Evolutionary conservation across 2,888 invertebrate species (phyloP).

Genomic region (Thera obeliscata): DNA sequence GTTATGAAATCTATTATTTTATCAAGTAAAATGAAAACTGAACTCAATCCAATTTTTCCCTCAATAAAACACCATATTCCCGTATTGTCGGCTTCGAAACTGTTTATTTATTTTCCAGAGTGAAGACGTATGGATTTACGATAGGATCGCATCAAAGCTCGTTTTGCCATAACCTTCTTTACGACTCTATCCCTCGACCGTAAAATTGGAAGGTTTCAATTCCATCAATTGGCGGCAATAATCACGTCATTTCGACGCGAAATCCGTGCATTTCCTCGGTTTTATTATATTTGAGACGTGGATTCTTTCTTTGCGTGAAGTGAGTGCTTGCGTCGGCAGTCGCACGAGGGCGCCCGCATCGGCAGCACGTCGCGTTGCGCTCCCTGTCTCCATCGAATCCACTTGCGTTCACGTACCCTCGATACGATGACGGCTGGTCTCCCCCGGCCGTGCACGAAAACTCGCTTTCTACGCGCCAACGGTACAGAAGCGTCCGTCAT

Average conservation of each 20-base stretch:
- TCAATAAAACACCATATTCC: slow-evolving; percentile 10
- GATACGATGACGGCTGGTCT: slow-evolving; percentile 60
- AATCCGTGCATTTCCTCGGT: slow-evolving; percentile 65
- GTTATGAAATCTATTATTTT: no score
- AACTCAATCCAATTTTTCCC: background rate
- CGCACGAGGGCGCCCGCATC: slow-evolving; percentile 71
- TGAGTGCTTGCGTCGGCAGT: slow-evolving; percentile 56
- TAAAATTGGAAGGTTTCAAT: slow-evolving; percentile 42
- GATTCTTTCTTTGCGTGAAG: slow-evolving; percentile 39
- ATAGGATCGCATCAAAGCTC: slow-evolving; percentile 32
- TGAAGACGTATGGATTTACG: slow-evolving; percentile 26
- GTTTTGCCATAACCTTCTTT: slow-evolving; percentile 39
- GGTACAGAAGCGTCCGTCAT: slow-evolving; percentile 60
- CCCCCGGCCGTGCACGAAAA: slow-evolving; percentile 52
- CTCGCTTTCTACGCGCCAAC: slow-evolving; percentile 74
- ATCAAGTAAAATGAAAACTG: no score
- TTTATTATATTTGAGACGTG: slow-evolving; percentile 51
- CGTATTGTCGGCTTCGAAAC: slow-evolving; percentile 5
- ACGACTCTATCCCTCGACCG: slow-evolving; percentile 30
- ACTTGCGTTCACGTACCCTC: slow-evolving; percentile 45
- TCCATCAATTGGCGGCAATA: slow-evolving; percentile 55
- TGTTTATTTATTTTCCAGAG: slow-evolving; percentile 21
- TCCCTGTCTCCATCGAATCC: slow-evolving; percentile 38
- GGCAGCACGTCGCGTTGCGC: slow-evolving; percentile 64
- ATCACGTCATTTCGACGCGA: slow-evolving; percentile 54